These are phyloP conservation scores for Cuniculus paca DNA, from an alignment of 2,797 vertebrate genomes.

Conservation along the genomic window DNA sequence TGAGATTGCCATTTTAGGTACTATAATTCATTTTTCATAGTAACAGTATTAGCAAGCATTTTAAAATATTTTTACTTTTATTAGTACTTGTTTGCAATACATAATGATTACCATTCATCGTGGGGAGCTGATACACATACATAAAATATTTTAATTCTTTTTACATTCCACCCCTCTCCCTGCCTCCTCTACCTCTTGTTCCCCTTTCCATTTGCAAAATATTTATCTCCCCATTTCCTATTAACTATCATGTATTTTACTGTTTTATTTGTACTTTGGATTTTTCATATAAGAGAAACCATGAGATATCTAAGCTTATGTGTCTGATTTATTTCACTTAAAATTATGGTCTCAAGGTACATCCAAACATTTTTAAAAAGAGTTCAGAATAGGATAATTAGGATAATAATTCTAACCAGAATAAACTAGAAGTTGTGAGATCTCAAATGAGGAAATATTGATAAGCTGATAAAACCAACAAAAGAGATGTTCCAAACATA, in stretches of 20 bases:
- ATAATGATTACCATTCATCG: neutral
- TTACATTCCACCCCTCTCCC: neutral
- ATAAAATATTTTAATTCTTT: neutral
- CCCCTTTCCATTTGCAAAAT: neutral
- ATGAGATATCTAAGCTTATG: neutral
- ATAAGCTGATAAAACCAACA: constrained; percentile 46
- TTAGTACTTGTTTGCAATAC: neutral
- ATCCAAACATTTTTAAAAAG: neutral
- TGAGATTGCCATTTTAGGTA: neutral
- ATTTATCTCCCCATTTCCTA: neutral
- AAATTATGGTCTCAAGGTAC: neutral
- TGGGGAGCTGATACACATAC: neutral
- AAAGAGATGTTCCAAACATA: constrained; percentile 65
- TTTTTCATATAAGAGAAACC: neutral
- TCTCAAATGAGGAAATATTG: constrained; percentile 19
- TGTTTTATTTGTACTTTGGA: neutral
- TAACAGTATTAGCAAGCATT: neutral
- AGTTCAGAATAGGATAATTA: neutral
- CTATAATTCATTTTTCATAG: neutral
- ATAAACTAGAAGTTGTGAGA: neutral
- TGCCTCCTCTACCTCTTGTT: neutral
- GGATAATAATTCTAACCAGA: neutral
- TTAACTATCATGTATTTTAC: neutral
- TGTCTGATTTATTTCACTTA: neutral
- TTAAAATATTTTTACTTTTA: neutral